Conservation (phyloP, 1,140 invertebrate genomes). For the Propsilocerus akamusi region DNA sequence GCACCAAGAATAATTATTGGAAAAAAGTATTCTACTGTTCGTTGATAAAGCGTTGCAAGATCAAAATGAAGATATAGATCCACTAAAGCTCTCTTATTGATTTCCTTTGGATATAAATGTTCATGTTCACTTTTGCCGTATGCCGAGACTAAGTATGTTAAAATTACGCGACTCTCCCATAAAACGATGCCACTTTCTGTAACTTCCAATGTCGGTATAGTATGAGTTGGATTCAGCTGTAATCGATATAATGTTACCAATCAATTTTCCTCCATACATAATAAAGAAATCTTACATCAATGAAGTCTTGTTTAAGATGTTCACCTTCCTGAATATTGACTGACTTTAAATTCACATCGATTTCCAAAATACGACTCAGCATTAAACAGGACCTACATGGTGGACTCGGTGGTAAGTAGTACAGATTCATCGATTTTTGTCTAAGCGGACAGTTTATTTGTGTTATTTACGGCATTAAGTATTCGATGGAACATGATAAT, state of each 20-base stretch:
- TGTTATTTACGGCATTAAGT: neutral
- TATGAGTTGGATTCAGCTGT: conserved; percentile 42
- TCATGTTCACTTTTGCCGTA: conserved; percentile 40
- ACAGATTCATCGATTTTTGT: conserved; percentile 34
- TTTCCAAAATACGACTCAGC: conserved; percentile 29
- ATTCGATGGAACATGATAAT: neutral
- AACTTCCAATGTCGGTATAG: conserved; percentile 38
- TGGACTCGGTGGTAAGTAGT: conserved; percentile 32
- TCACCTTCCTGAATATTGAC: conserved; percentile 31
- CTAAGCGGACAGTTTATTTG: conserved; percentile 4
- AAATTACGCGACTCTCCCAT: conserved; percentile 8
- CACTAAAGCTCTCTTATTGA: conserved; percentile 41
- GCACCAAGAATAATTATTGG: conserved; percentile 23
- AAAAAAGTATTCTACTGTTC: conserved; percentile 32
- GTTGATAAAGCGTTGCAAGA: conserved; percentile 38
- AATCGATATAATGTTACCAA: conserved; percentile 5
- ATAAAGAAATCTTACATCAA: conserved; percentile 17
- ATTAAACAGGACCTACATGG: conserved; percentile 32
- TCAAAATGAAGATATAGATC: conserved; percentile 56
- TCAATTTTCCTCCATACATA: neutral
- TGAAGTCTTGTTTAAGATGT: conserved; percentile 28
- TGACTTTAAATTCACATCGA: conserved; percentile 30
- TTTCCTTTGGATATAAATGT: conserved; percentile 46
- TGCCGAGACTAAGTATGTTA: conserved; percentile 45
- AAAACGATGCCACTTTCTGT: neutral